Percentiles rank a stretch among this genome's conserved stretches.
Conservation (phyloP, 1,140 invertebrate species). For the Dufourea novaeangliae region DNA sequence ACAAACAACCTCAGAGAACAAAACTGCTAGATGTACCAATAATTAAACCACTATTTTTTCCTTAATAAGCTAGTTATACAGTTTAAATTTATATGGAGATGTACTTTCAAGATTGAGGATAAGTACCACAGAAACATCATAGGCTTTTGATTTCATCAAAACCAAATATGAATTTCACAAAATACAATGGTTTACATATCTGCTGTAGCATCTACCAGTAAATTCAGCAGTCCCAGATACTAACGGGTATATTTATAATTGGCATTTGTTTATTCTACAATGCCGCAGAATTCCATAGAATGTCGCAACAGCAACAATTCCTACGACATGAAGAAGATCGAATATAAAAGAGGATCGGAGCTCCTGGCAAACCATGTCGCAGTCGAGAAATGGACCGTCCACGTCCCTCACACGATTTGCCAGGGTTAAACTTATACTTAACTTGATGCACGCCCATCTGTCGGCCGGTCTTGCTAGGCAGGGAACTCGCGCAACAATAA, state of each 20-base stretch:
- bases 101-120: no score
- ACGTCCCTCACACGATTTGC: conserved; percentile 19
- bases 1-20: no score
- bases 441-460: conserved; percentile 32
- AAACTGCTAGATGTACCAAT: no score
- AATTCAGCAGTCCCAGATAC: no score
- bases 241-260: fast-evolving
- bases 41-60: no score
- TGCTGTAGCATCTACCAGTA: no score
- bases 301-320: background rate
- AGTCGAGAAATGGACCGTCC: conserved; percentile 7
- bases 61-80: no score
- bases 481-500: conserved; percentile 30
- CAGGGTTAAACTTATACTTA: conserved; percentile 51
- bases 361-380: conserved; percentile 3
- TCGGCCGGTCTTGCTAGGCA: conserved; percentile 1
- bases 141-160: no score
- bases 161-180: no score
- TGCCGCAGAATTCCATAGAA: background rate
- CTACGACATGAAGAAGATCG: background rate
- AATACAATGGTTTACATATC: no score
- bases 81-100: no score
- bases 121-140: no score
- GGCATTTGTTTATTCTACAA: background rate
- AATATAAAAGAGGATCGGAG: background rate